Evolutionary conservation across 2,888 invertebrate genomes (phyloP).

Genomic region (Artemia sinica): DNA sequence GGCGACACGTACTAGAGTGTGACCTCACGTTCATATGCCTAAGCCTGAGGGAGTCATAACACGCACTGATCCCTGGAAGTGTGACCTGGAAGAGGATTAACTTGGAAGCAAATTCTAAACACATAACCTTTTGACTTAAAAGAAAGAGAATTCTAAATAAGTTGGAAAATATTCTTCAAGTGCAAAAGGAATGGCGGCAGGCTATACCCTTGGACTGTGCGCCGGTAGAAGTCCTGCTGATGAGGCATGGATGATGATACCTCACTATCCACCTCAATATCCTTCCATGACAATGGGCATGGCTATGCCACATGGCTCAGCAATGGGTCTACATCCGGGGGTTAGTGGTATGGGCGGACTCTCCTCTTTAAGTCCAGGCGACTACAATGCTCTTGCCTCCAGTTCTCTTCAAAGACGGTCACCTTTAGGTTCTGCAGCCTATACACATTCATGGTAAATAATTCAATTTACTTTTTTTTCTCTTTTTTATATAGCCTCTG

Average conservation of each 20-base stretch:
- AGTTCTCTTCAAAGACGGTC: constrained; percentile 21
- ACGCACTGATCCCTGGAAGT: not conserved
- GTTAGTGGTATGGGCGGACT: not conserved
- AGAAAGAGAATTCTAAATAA: not conserved
- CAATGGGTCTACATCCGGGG: constrained; percentile 13
- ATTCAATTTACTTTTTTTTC: too few species aligned
- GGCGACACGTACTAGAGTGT: constrained; percentile 10
- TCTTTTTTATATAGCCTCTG: too few species aligned
- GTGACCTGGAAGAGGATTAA: constrained; percentile 12
- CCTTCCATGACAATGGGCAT: constrained; percentile 12
- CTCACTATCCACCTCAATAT: constrained; percentile 20
- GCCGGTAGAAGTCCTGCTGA: constrained; percentile 14
- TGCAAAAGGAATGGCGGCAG: constrained; percentile 18
- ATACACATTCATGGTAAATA: constrained; percentile 22
- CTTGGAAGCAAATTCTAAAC: not conserved
- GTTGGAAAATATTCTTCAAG: not conserved
- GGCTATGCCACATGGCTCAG: not conserved
- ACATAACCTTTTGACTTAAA: not conserved
- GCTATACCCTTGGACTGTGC: constrained; percentile 21
- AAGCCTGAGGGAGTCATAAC: not conserved
- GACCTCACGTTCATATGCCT: constrained; percentile 6
- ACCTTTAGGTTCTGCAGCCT: constrained; percentile 22
- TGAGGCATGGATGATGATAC: constrained; percentile 21
- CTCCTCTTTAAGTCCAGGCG: constrained; percentile 13
- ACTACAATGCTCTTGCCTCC: constrained; percentile 20